phyloP scores from a whole-genome alignment of 2,113 vertebrate genomes.

The Isichthys henryi region DNA sequence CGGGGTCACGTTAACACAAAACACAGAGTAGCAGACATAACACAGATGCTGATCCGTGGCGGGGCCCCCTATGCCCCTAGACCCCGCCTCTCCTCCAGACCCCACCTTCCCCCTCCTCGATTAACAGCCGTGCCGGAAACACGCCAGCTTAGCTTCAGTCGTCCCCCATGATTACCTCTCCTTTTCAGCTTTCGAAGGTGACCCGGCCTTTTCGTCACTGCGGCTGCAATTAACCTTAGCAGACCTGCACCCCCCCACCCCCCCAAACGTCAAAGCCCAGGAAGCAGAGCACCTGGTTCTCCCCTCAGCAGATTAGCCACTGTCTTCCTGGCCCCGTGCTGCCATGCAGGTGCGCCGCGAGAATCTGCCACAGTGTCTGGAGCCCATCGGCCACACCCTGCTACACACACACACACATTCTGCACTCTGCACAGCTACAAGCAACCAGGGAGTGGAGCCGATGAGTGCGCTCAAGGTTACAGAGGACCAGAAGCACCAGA shows the following conservation, averaged over 20 bases:
- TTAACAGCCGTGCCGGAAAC: slow-evolving; percentile 36
- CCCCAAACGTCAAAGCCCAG: slow-evolving; percentile 25
- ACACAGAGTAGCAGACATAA: slow-evolving; percentile 74
- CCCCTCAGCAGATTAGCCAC: slow-evolving; percentile 23
- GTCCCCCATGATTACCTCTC: slow-evolving; percentile 41
- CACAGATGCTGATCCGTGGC: slow-evolving; percentile 61
- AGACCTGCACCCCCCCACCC: slow-evolving; percentile 27
- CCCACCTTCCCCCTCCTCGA: slow-evolving; percentile 20
- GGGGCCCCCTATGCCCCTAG: slow-evolving; percentile 45
- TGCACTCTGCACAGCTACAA: neutral
- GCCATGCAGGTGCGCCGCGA: slow-evolving; percentile 11
- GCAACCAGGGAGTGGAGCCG: neutral
- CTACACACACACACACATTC: neutral
- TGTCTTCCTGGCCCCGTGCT: slow-evolving; percentile 11
- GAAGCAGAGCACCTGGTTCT: slow-evolving; percentile 27
- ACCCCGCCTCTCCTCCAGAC: slow-evolving; percentile 29
- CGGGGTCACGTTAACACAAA: slow-evolving; percentile 70
- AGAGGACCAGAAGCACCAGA: neutral
- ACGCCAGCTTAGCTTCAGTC: slow-evolving; percentile 34
- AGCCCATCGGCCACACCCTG: neutral
- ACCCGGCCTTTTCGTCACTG: slow-evolving; percentile 48
- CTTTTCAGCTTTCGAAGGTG: slow-evolving; percentile 39
- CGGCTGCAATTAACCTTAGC: slow-evolving; percentile 59
- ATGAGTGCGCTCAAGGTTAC: neutral
- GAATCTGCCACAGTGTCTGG: neutral